A percentile compares a stretch with the other conserved stretches of the same genome.
These are phyloP conservation scores for Coregonus sp. DNA, from an alignment of 2,797 vertebrate genomes.

Conservation along the genomic window DNA sequence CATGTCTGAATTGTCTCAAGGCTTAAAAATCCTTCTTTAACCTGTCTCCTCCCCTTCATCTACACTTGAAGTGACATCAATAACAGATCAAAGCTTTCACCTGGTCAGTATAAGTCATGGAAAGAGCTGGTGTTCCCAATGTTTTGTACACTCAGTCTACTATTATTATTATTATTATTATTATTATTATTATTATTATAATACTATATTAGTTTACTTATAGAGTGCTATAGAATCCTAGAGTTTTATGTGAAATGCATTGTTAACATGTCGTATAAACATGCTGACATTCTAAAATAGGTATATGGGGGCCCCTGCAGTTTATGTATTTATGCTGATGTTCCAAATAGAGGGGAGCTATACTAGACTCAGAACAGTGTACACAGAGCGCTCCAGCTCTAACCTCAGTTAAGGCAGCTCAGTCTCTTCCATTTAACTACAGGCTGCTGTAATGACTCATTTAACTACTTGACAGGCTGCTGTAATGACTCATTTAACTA, in stretches of 20 bases:
- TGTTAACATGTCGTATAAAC: slow-evolving; percentile 31
- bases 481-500: slow-evolving; percentile 27
- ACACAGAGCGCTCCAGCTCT: background rate
- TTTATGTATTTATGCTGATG: background rate
- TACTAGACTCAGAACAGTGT: background rate
- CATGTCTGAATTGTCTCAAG: too few species aligned
- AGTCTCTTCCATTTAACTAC: slow-evolving; percentile 26
- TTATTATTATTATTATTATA: too few species aligned
- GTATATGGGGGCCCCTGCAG: slow-evolving; percentile 2
- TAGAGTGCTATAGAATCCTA: slow-evolving; percentile 32
- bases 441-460: slow-evolving; percentile 18
- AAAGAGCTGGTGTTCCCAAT: too few species aligned
- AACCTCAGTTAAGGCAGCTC: slow-evolving; percentile 26
- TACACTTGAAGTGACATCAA: too few species aligned
- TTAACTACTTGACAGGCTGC: slow-evolving; percentile 24
- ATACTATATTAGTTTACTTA: background rate
- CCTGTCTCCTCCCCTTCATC: too few species aligned
- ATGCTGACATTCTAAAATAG: slow-evolving; percentile 43
- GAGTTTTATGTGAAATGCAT: slow-evolving; percentile 26
- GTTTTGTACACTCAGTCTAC: background rate
- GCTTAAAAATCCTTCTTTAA: too few species aligned
- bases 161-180: background rate
- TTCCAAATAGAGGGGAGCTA: too few species aligned
- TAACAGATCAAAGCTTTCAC: too few species aligned
- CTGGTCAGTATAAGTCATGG: too few species aligned